Percentiles rank a stretch among this genome's conserved stretches.
phyloP scores from a whole-genome alignment of 2,888 invertebrate genomes.

The Dioctria linearis region DNA sequence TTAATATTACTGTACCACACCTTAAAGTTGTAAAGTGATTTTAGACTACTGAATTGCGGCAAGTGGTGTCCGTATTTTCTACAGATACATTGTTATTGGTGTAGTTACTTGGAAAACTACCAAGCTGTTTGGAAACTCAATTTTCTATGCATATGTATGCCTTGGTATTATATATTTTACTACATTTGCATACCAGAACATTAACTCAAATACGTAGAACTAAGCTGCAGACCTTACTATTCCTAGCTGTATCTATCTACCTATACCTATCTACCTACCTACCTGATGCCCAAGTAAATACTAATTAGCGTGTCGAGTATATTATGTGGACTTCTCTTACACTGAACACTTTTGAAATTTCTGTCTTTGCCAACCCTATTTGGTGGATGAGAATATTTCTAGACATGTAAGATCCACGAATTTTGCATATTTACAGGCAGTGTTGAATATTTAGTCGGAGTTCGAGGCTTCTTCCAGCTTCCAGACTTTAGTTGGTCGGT shows the following conservation, averaged over 20 bases:
- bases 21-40: constrained; percentile 2
- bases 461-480: too few species aligned
- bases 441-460: too few species aligned
- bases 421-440: too few species aligned
- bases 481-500: too few species aligned
- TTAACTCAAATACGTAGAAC: constrained; percentile 22
- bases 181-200: constrained; percentile 41
- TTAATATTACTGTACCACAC: constrained; percentile 9
- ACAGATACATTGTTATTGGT: neutral
- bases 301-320: constrained; percentile 36
- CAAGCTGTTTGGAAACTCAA: too few species aligned
- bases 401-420: too few species aligned
- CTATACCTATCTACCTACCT: neutral
- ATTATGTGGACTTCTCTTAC: constrained; percentile 1
- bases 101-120: too few species aligned
- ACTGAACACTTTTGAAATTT: neutral
- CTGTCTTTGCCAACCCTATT: neutral
- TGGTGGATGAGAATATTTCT: too few species aligned
- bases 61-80: neutral
- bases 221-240: neutral
- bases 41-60: neutral
- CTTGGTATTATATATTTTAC: too few species aligned
- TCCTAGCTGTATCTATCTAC: constrained; percentile 5
- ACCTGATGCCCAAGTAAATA: constrained; percentile 30
- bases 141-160: too few species aligned